phyloP scores from a whole-genome alignment of 1,140 invertebrate species.

The Daktulosphaira vitifoliae region DNA sequence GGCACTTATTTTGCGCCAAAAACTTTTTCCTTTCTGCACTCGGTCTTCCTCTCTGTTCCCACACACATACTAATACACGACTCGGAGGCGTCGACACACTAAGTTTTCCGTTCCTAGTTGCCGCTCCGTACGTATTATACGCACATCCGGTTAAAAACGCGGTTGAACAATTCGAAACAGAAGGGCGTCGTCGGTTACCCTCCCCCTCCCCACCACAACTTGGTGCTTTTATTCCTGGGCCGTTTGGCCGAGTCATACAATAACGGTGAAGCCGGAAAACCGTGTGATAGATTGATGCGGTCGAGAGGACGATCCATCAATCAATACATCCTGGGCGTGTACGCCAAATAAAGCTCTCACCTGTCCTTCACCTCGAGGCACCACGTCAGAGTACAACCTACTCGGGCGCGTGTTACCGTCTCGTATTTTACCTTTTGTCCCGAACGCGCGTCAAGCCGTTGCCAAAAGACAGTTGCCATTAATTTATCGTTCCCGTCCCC shows the following conservation, averaged over 20 bases:
- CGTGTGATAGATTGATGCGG: constrained; percentile 23
- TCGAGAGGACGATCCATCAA: constrained; percentile 23
- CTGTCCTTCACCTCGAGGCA: background rate
- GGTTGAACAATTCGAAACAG: background rate
- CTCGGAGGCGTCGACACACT: no score
- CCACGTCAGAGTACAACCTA: background rate
- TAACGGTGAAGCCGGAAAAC: constrained; percentile 7
- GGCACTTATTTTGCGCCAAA: constrained; percentile 20
- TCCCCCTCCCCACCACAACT: background rate
- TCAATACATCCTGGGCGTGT: constrained; percentile 1
- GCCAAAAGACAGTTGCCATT: no score
- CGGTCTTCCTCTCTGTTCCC: background rate
- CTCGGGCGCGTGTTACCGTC: background rate
- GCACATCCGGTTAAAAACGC: background rate
- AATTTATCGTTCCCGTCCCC: no score
- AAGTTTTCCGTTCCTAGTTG: no score
- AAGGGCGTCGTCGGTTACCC: constrained; percentile 23
- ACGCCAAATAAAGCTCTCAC: background rate
- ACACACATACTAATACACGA: background rate
- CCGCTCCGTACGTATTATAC: no score
- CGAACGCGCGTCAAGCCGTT: background rate
- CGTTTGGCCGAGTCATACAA: background rate
- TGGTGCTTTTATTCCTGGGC: no score
- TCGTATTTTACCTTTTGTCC: background rate
- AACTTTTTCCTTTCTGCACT: background rate